Evolutionary conservation across 2,113 vertebrate species (phyloP).

Genomic region (Cricetomys ansorgei): DNA sequence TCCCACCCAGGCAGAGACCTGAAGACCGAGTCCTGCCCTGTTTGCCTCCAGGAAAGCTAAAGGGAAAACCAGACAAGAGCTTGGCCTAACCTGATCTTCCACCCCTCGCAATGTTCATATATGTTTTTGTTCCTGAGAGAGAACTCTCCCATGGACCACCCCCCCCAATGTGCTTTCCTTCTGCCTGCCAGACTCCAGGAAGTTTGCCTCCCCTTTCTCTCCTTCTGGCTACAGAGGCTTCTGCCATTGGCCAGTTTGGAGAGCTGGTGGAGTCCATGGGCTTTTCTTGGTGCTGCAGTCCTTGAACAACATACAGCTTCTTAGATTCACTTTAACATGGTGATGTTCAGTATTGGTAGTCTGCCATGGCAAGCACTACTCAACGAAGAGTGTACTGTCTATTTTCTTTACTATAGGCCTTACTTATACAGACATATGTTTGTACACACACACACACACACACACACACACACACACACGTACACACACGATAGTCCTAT

Average conservation of each 20-base stretch:
- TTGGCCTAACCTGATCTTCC: not conserved
- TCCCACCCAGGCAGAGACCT: constrained; percentile 2
- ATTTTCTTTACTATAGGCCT: constrained; percentile 78
- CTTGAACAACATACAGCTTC: constrained; percentile 40
- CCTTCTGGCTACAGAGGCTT: not conserved
- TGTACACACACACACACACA: constrained; percentile 72
- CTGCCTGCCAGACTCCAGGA: constrained; percentile 13
- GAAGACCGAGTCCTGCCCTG: not conserved
- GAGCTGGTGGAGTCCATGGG: not conserved
- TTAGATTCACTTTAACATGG: not conserved
- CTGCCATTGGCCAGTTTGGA: constrained; percentile 48
- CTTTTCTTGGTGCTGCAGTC: constrained; percentile 49
- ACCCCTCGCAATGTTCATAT: not conserved
- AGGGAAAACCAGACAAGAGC: not conserved
- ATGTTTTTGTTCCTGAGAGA: not conserved
- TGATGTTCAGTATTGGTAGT: constrained; percentile 41
- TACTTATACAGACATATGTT: constrained; percentile 76
- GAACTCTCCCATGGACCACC: not conserved
- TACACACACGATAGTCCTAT: constrained; percentile 14
- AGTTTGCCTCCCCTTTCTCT: constrained; percentile 11
- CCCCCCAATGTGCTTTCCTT: not conserved
- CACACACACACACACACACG: constrained; percentile 3
- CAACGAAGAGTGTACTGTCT: constrained; percentile 71
- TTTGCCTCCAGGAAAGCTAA: not conserved
- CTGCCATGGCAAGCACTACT: constrained; percentile 65